Evolutionary conservation across 1,140 invertebrate genomes (phyloP).

Genomic region (Hestina assimilis): DNA sequence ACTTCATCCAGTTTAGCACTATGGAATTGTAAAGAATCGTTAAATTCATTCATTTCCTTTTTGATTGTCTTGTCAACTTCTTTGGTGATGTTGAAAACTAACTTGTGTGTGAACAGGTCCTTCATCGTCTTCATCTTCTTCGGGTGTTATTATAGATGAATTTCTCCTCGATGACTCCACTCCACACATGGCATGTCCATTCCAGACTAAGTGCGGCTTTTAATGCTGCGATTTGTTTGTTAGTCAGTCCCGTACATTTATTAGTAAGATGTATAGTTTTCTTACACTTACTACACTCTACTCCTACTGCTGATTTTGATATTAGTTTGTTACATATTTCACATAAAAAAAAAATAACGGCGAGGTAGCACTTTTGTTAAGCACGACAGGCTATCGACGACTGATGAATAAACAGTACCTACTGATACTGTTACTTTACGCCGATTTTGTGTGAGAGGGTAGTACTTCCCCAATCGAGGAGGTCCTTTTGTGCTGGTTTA

Average conservation of each 20-base stretch:
- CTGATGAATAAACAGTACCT: too few relatives aligned
- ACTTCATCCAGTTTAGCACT: constrained; percentile 15
- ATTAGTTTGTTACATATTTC: not conserved
- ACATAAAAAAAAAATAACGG: too few relatives aligned
- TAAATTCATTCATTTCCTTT: constrained; percentile 4
- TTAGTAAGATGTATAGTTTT: not conserved
- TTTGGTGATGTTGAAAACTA: not conserved
- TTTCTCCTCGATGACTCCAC: not conserved
- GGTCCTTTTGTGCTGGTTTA: too few relatives aligned
- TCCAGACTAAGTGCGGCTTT: not conserved
- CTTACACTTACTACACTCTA: not conserved
- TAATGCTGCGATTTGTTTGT: not conserved
- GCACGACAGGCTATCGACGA: too few relatives aligned
- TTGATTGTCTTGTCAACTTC: constrained; percentile 1
- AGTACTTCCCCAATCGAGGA: too few relatives aligned
- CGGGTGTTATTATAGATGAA: not conserved
- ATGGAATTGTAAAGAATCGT: constrained; percentile 7
- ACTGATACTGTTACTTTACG: too few relatives aligned
- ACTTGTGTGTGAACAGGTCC: not conserved
- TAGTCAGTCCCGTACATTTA: not conserved
- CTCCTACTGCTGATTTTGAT: not conserved
- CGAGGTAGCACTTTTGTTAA: too few relatives aligned
- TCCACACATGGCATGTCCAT: not conserved
- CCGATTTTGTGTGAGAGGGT: too few relatives aligned
- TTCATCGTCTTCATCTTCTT: not conserved